Evolutionary conservation across 1,140 invertebrate species (phyloP).

Genomic region (Melipona quadrifasciata): DNA sequence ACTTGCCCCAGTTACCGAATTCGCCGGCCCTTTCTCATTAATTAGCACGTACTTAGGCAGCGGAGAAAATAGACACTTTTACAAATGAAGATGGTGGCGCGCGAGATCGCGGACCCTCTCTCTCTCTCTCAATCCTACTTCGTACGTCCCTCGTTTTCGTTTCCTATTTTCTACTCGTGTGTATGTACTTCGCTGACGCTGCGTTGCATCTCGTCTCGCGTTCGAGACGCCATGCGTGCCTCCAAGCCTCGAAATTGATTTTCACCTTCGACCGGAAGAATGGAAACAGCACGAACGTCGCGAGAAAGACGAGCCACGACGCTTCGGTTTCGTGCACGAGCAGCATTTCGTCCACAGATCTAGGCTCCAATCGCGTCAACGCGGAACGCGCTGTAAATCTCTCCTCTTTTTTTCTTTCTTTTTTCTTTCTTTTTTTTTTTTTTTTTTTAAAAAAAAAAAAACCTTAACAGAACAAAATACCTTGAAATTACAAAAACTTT

Average conservation of each 20-base stretch:
- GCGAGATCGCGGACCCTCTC: conserved; percentile 68
- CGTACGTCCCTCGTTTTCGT: not conserved
- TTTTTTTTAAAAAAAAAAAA: too few relatives aligned
- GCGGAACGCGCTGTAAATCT: not conserved
- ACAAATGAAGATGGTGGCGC: conserved; percentile 70
- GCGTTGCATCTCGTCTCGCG: not conserved
- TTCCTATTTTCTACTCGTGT: not conserved
- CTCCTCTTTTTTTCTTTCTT: too few relatives aligned
- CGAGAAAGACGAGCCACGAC: not conserved
- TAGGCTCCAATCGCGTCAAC: conserved; percentile 1
- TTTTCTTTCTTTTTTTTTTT: too few relatives aligned
- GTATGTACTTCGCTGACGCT: not conserved
- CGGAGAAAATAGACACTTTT: conserved; percentile 73
- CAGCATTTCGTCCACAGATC: conserved; percentile 1
- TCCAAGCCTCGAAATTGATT: not conserved
- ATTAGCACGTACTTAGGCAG: conserved; percentile 70
- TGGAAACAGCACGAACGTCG: not conserved
- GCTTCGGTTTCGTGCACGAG: not conserved
- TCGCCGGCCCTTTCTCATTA: conserved; percentile 54
- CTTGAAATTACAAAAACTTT: not conserved
- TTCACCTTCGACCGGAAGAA: not conserved
- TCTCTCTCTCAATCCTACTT: conserved; percentile 22
- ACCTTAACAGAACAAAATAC: conserved; percentile 20
- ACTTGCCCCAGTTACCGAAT: conserved; percentile 53
- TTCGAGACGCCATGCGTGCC: not conserved